Conservation (phyloP, 2,888 invertebrate genomes). For the Andrena trimmerana region DNA sequence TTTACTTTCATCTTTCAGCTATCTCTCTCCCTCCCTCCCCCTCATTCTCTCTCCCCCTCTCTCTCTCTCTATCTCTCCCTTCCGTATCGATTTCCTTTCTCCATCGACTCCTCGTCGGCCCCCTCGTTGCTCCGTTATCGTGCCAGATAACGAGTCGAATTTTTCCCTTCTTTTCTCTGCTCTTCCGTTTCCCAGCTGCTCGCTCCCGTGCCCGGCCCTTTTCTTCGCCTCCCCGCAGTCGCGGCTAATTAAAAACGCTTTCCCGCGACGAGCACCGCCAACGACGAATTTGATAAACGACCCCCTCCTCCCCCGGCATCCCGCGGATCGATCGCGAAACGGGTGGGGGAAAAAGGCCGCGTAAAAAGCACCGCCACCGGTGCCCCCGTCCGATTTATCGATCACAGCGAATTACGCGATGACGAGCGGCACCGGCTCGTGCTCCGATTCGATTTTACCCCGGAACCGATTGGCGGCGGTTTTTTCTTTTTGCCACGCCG, state of each 20-base stretch:
- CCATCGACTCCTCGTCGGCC: slow-evolving; percentile 27
- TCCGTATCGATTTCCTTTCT: slow-evolving; percentile 57
- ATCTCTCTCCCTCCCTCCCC: slow-evolving; percentile 28
- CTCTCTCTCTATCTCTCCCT: slow-evolving; percentile 15
- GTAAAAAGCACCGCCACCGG: neutral
- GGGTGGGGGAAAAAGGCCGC: neutral
- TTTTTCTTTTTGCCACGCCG: neutral
- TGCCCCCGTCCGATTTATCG: slow-evolving; percentile 18
- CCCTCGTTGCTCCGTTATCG: slow-evolving; percentile 48
- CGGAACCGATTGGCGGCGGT: slow-evolving; percentile 28
- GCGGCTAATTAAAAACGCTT: slow-evolving; percentile 59
- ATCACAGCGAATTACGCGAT: slow-evolving; percentile 27
- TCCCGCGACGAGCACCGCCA: slow-evolving; percentile 35
- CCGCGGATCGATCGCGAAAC: slow-evolving; percentile 12
- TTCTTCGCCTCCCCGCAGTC: neutral
- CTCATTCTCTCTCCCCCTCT: slow-evolving; percentile 17
- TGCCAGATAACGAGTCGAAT: slow-evolving; percentile 74
- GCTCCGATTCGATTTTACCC: slow-evolving; percentile 20
- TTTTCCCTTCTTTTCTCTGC: slow-evolving; percentile 45
- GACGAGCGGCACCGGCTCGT: neutral
- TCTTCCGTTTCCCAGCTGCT: slow-evolving; percentile 8
- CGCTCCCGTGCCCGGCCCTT: neutral
- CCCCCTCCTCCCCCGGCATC: neutral
- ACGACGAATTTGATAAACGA: slow-evolving; percentile 52
- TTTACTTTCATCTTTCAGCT: slow-evolving; percentile 48